Evolutionary conservation across 2,888 invertebrate species (phyloP).

Genomic region (Byasa hedistus): DNA sequence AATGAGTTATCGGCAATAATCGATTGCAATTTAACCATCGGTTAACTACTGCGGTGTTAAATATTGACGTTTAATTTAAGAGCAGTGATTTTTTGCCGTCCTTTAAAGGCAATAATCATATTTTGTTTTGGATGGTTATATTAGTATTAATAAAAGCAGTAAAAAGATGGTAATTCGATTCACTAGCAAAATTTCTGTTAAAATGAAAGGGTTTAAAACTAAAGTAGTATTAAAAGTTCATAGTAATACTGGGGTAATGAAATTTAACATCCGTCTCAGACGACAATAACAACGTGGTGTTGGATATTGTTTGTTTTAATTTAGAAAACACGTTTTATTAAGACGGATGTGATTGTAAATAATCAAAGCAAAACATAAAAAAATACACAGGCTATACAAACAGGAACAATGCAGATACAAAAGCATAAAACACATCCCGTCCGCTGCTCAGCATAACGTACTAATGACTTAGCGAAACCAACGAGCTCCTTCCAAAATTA

Average conservation of each 20-base stretch:
- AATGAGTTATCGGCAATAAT: slow-evolving; percentile 26
- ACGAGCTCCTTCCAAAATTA: slow-evolving; percentile 71
- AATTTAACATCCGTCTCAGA: no score
- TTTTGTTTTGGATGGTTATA: background rate
- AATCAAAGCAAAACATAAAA: slow-evolving; percentile 30
- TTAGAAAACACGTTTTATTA: no score
- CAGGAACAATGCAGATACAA: slow-evolving; percentile 51
- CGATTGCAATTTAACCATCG: slow-evolving; percentile 14
- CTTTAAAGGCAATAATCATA: background rate
- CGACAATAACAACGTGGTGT: no score
- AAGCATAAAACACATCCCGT: slow-evolving; percentile 48
- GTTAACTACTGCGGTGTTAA: slow-evolving; percentile 24
- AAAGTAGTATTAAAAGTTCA: no score
- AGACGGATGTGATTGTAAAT: background rate
- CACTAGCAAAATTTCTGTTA: no score
- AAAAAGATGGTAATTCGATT: no score
- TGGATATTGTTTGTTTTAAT: no score
- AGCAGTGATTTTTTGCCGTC: background rate
- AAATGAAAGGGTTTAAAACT: no score
- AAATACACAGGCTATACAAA: slow-evolving; percentile 44
- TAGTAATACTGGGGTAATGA: no score
- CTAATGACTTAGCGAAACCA: slow-evolving; percentile 77
- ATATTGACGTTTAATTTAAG: slow-evolving; percentile 30
- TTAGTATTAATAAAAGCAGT: no score
- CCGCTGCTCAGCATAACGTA: slow-evolving; percentile 40